Evolutionary conservation across 2,797 vertebrate genomes (phyloP).

Genomic region (Lagodon rhomboides): DNA sequence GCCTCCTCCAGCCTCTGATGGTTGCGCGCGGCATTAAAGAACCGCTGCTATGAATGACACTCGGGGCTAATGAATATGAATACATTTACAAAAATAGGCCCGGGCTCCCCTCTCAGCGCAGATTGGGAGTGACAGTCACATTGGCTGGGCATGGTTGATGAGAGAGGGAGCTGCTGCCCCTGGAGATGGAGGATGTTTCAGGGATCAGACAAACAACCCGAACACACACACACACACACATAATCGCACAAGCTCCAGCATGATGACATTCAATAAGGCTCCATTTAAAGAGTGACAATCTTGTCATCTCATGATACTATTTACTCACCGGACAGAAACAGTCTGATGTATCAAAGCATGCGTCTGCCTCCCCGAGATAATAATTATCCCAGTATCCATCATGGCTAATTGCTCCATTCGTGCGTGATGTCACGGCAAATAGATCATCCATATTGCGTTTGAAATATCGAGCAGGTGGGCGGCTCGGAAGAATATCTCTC

Average conservation of each 20-base stretch:
- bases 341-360: conserved; percentile 32
- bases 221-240: conserved; percentile 38
- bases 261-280: conserved; percentile 60
- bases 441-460: conserved; percentile 49
- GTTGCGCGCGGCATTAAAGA: conserved; percentile 76
- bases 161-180: conserved; percentile 72
- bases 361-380: conserved; percentile 36
- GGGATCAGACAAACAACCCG: conserved; percentile 70
- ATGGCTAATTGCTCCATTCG: conserved; percentile 63
- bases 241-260: conserved; percentile 28
- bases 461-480: conserved; percentile 59
- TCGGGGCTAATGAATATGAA: conserved; percentile 86
- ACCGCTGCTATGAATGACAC: conserved; percentile 82
- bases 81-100: conserved; percentile 85
- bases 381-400: conserved; percentile 57
- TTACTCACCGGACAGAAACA: conserved; percentile 52
- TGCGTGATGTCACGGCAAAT: conserved; percentile 37
- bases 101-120: conserved; percentile 72
- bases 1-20: conserved; percentile 78
- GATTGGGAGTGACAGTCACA: conserved; percentile 85
- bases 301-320: conserved; percentile 46
- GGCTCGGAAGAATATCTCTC: conserved; percentile 51
- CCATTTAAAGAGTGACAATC: conserved; percentile 57
- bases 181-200: conserved; percentile 73
- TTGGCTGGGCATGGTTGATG: conserved; percentile 80